Evolutionary conservation across 2,113 vertebrate species (phyloP), one percentile per base, ranked within the genome.

Genomic region (Cyrtonyx montezumae): DNA sequence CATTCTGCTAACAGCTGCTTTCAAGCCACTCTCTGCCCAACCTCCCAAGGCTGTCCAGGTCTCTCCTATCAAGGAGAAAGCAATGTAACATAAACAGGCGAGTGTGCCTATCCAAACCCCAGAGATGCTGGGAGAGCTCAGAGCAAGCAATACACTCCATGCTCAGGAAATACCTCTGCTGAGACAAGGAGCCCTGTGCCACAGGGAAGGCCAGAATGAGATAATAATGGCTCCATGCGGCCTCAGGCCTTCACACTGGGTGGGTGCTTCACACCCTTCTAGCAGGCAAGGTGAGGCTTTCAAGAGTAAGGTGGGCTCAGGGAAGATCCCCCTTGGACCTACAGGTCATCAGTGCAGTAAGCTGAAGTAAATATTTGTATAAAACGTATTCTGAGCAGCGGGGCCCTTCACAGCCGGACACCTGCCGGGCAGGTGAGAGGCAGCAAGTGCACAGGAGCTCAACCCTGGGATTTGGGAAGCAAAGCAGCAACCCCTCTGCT

Each of bases 61-160:
- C 22, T 49, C 48, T 13, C 48, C 22, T 0, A 0, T 8, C 56
- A 55, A 43, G 49, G 53, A 82, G n/a, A 79, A 65, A 51, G 58
- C 6, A 51, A 49, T 15, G 5, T 9, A 34, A 49, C 0, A 49
- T 16, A 1, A 45, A 51, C 0, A 48, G 53, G 36, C 25, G 84
- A 73, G 70, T 0, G 0, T 69, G n/a, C 37, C 75, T 46, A 68
- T 68, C 53, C 30, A 30, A 36, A 56, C 32, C 32, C 67, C 43
- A 1, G 26, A 3, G 58, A 55, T 62, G 37, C 34, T 59, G 80
- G 77, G 66, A 43, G 32, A 30, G 22, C 48, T 81, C 21, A 74
- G 28, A 81, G 69, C 25, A 26, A 59, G 56, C 12, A 18, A 36
- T 6, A 30, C 66, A 12, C 48, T 63, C 42, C 0, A 10, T 14